Evolutionary conservation across 2,888 invertebrate species (phyloP).

Genomic region (Tipula vernalis): DNA sequence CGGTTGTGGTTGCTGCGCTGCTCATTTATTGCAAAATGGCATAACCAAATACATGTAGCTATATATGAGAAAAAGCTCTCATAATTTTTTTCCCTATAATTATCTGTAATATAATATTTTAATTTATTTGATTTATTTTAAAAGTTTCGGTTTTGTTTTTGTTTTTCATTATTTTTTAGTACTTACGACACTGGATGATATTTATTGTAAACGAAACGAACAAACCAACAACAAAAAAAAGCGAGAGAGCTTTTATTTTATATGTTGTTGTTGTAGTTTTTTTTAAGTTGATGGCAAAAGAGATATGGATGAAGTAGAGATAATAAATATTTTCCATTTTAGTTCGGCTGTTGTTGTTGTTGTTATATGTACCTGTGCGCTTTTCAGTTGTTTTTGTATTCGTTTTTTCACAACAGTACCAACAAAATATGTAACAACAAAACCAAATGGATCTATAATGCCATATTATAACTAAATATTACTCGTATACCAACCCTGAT

Average conservation of each 20-base stretch:
- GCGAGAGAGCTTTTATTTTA: neutral
- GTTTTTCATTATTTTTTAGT: neutral
- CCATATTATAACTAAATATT: neutral
- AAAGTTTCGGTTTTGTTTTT: neutral
- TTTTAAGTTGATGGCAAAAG: neutral
- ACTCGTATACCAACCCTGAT: conserved; percentile 5
- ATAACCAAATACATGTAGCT: neutral
- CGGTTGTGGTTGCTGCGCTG: neutral
- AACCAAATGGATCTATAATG: neutral
- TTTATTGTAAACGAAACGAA: neutral
- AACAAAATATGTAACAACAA: neutral
- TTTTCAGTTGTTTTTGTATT: neutral
- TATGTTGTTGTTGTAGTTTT: neutral
- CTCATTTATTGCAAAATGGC: neutral
- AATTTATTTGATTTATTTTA: neutral
- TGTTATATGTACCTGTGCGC: neutral
- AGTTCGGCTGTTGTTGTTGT: neutral
- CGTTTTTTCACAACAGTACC: neutral
- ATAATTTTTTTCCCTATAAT: neutral
- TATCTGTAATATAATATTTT: neutral
- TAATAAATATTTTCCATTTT: neutral
- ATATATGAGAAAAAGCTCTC: neutral
- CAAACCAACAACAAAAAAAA: neutral
- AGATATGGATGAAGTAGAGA: neutral
- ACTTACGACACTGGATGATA: neutral